These are phyloP conservation scores for Ceryle rudis DNA, from an alignment of 2,797 vertebrate genomes.

Conservation along the genomic window DNA sequence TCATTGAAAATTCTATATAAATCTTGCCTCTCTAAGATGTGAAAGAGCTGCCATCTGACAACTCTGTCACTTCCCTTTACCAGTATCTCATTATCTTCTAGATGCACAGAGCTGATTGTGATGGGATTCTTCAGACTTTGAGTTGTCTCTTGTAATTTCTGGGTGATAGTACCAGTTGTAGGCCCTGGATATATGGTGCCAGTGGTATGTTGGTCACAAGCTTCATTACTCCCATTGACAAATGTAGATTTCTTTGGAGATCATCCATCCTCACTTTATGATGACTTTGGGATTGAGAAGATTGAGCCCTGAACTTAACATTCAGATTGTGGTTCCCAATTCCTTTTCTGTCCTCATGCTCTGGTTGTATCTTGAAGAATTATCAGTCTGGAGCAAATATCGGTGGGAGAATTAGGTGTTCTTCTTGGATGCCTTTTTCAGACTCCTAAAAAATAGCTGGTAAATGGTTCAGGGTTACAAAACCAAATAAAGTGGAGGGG, in stretches of 20 bases:
- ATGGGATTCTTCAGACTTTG: background rate
- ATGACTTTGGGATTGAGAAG: background rate
- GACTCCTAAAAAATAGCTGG: background rate
- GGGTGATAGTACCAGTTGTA: background rate
- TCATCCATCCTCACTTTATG: background rate
- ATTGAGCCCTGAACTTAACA: background rate
- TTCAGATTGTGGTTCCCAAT: background rate
- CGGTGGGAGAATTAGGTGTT: background rate
- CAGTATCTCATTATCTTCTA: background rate
- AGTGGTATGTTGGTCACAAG: background rate
- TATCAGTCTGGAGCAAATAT: background rate
- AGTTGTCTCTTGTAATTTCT: background rate
- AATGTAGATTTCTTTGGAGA: background rate
- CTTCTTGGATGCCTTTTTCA: background rate
- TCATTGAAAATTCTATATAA: background rate
- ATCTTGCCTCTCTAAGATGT: background rate
- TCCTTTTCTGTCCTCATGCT: background rate
- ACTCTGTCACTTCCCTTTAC: no score
- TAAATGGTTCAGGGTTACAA: background rate
- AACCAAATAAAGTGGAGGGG: no score
- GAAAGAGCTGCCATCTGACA: background rate
- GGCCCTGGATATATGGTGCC: accelerated
- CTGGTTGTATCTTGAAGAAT: background rate
- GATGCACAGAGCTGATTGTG: background rate
- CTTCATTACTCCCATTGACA: background rate